Percentiles rank a stretch among this genome's conserved stretches.
Evolutionary conservation across 2,113 vertebrate genomes (phyloP).

Genomic region (Corythaixoides concolor): DNA sequence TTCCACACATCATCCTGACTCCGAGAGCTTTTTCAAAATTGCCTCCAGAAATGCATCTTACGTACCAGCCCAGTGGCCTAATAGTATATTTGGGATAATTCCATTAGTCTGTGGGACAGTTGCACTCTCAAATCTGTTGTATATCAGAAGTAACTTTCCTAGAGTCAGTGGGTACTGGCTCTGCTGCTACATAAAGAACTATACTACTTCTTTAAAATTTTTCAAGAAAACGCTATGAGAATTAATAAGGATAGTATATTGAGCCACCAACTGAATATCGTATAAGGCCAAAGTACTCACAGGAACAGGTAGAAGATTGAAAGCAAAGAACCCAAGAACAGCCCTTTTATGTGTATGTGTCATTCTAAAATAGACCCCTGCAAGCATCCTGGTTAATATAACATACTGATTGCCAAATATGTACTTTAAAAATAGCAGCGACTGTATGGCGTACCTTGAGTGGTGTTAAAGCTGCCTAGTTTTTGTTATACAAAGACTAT

Average conservation of each 20-base stretch:
- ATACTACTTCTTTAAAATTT: not conserved
- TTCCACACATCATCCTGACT: not conserved
- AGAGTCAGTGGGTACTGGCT: not conserved
- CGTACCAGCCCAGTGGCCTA: not conserved
- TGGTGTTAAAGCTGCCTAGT: not conserved
- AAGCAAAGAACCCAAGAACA: not conserved
- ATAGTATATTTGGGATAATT: not conserved
- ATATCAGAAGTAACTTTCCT: not conserved
- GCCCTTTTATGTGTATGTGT: not conserved
- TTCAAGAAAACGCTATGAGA: not conserved
- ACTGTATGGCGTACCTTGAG: slow-evolving; percentile 20
- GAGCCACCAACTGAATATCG: not conserved
- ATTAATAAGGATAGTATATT: not conserved
- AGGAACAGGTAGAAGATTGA: not conserved
- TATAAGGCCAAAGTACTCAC: not conserved
- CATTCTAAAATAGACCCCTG: slow-evolving; percentile 5
- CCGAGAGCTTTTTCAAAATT: not conserved
- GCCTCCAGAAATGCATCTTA: slow-evolving; percentile 1
- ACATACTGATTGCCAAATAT: slow-evolving; percentile 19
- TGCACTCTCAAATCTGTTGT: not conserved
- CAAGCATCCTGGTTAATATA: slow-evolving; percentile 17
- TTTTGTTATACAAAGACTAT: not conserved
- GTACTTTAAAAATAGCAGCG: slow-evolving; percentile 33
- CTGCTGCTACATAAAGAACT: not conserved
- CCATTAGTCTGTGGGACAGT: not conserved